Conservation (phyloP, 2,888 invertebrate genomes). For the Ferrisia virgata region DNA sequence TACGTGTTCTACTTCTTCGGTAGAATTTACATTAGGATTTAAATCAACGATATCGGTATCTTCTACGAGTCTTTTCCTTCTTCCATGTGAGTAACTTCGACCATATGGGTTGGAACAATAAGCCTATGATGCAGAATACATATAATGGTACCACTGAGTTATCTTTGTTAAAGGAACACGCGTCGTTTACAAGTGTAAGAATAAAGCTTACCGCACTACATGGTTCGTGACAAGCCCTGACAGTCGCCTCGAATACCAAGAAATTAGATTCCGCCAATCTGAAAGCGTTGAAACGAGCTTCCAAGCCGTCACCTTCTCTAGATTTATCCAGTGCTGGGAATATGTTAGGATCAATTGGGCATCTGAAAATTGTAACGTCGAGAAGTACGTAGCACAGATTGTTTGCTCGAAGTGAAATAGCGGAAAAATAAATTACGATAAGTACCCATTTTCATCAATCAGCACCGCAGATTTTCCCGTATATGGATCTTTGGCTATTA, state of each 20-base stretch:
- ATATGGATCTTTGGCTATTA: slow-evolving; percentile 87
- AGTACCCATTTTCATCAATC: slow-evolving; percentile 83
- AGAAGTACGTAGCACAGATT: neutral
- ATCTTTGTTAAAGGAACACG: no score
- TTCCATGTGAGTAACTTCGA: slow-evolving; percentile 76
- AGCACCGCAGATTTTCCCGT: slow-evolving; percentile 85
- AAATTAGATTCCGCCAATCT: slow-evolving; percentile 93
- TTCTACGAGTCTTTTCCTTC: slow-evolving; percentile 61
- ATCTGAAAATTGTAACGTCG: slow-evolving; percentile 59
- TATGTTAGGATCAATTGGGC: slow-evolving; percentile 86
- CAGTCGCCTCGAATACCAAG: slow-evolving; percentile 88
- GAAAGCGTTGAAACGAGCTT: slow-evolving; percentile 89
- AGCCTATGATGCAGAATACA: slow-evolving; percentile 57
- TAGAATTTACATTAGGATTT: slow-evolving; percentile 41
- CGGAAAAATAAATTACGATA: slow-evolving; percentile 43
- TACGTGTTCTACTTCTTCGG: slow-evolving; percentile 68
- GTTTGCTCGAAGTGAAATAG: neutral
- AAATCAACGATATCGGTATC: slow-evolving; percentile 52
- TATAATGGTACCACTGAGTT: no score
- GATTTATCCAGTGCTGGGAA: slow-evolving; percentile 86
- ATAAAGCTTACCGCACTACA: slow-evolving; percentile 69
- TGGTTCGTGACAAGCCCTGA: slow-evolving; percentile 81
- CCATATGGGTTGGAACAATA: slow-evolving; percentile 76
- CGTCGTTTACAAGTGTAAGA: no score
- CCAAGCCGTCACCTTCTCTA: slow-evolving; percentile 79